Base-by-base conservation (phyloP, 2,888 invertebrate genomes). In the Coecobrya sp. region DNA sequence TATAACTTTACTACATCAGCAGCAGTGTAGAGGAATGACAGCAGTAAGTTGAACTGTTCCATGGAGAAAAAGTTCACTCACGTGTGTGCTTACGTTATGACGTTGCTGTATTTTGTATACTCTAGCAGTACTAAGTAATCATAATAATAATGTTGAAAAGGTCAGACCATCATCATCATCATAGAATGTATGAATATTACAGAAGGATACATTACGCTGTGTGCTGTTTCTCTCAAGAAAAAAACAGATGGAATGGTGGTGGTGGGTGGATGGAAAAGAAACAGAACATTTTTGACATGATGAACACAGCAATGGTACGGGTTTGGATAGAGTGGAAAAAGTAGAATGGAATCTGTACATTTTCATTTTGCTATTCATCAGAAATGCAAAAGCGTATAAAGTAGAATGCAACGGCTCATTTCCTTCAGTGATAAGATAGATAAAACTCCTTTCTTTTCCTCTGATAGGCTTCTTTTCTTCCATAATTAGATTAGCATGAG, bases 141-240 rank as follows among this genome's bases (percentile, higher is more conserved):
- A 81, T 81, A 88, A 79, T 76, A 87, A 73, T 76, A 87, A 73
- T 62, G 73, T 87, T 87, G 85, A 89, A 89, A 89, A 89, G 89
- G 89, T 89, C 89, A 84, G 70, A 55, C 70, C 82, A 89, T 89
- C 82, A 45, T 68, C 82, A 30, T 65, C 25, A 45, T 79, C 22
- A 68, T 68, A 70, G 10, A 27, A 65, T 65, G 65, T 42, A 70
- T 70, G 70, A 70, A 70, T 70, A 36, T 70, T 70, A 11, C 65
- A 65, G 27, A 5, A 65, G 65, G 27, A 27, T 65, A 65, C 65
- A 65, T 27, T 27, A 59, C 27, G 30, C 42, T 70, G 36, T 70
- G 42, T 22, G 36, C 36, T 36, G 70, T 49, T 49, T 79, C 22
- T 45, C 30, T 25, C 76, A 13, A 42, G 45, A 73, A 19, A 49